Base-by-base conservation (phyloP, 2,888 invertebrate genomes). In the Ophion obscuratus region DNA sequence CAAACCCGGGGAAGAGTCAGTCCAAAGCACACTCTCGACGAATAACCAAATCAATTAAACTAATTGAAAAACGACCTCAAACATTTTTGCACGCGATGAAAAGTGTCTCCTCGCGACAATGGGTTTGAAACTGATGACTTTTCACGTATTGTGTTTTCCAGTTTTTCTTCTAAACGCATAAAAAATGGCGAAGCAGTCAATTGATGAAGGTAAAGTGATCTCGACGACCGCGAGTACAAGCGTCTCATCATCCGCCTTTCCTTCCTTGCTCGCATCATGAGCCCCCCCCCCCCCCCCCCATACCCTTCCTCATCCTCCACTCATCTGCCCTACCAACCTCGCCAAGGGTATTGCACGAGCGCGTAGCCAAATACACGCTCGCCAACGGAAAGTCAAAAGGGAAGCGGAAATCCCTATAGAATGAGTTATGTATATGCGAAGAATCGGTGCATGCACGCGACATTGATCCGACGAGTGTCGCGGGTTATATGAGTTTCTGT, bases 381-480 rank as follows among this genome's bases (percentile, higher is more conserved):
- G 70, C 66, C 44, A 14, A 64, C 31, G 80, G 68, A 74, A 81
- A 81, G 81, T 86, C 83, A 86, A 86, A 87, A 86, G 81, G 87
- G 75, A 80, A 84, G 81, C 81, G 83, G 88, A 89, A 89, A 90
- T 89, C 87, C 87, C 87, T 64, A 67, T 87, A 84, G 75, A 81
- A 90, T 90, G 90, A 90, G 90, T 90, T 87, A 90, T 90, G 88
- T 88, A 53, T 53, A 90, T 90, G 83, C 84, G 79, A 87, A 83
- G 87, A 89, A 88, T 90, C 89, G 88, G 87, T 88, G 87, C 88
- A 86, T 81, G 88, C 88, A 87, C 88, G 88, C 88, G 87, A 88
- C 88, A 87, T 83, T 90, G 90, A 89, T 90, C 90, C 88, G 87
- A 87, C 86, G 88, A 88, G 88, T 90, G 88, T 88, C 88, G 90